These are phyloP conservation scores for Phenganax marumi DNA, from an alignment of 92 coral and sea anemone genomes.

Conservation along the genomic window DNA sequence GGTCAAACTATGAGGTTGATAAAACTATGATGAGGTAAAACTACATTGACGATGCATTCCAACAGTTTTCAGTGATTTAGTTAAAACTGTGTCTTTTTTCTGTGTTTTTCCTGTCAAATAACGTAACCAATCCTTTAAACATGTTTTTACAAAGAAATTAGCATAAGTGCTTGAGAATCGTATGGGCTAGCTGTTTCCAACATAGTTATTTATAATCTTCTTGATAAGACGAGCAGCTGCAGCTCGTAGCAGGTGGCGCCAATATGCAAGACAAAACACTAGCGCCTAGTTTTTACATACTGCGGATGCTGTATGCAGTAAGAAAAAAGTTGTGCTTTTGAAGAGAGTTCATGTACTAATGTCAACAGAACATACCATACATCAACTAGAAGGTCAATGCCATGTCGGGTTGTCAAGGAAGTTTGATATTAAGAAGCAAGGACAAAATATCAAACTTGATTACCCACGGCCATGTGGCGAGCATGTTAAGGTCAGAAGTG, in stretches of 20 bases:
- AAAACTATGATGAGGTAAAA: no score
- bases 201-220: slow-evolving; percentile 1
- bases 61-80: no score
- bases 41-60: no score
- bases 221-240: slow-evolving; percentile 44
- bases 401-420: slow-evolving; percentile 4
- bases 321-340: no score
- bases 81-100: neutral
- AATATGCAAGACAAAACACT: slow-evolving; percentile 31
- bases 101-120: neutral
- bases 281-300: neutral
- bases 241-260: slow-evolving; percentile 32
- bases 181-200: slow-evolving; percentile 10
- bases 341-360: neutral
- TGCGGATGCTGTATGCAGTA: no score
- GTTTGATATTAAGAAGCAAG: neutral
- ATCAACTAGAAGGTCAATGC: slow-evolving; percentile 9
- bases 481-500: neutral
- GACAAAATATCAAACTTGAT: neutral
- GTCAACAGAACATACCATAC: neutral
- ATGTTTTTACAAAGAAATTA: slow-evolving; percentile 11
- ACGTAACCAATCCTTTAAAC: neutral
- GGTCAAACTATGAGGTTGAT: no score
- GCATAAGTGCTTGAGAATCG: slow-evolving; percentile 7
- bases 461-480: slow-evolving; percentile 13